Evolutionary conservation across 2,113 vertebrate species (phyloP).

Genomic region (Phalacrocorax carbo): DNA sequence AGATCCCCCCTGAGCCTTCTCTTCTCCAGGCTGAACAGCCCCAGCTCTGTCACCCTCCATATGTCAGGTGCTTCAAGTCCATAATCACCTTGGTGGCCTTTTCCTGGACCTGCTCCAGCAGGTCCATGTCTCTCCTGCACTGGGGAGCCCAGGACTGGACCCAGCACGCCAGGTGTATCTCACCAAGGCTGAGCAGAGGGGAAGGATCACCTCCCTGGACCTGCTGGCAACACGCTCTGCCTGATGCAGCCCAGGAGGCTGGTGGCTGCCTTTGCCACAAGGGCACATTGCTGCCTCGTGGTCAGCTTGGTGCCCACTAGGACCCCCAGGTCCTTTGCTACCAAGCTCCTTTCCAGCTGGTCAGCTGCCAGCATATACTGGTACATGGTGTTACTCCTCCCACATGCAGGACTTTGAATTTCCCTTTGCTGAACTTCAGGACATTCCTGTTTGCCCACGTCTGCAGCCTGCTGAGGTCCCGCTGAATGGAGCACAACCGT

Average conservation of each 20-base stretch:
- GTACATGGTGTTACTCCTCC: not conserved
- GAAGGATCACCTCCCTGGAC: not conserved
- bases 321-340: not conserved
- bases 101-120: too few species aligned
- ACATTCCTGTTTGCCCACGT: not conserved
- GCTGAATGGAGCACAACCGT: not conserved
- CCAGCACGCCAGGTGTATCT: not conserved
- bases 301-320: not conserved
- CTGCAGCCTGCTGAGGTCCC: not conserved
- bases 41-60: too few species aligned
- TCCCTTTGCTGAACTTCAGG: not conserved
- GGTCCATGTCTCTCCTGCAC: not conserved
- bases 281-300: not conserved
- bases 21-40: not conserved
- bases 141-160: not conserved
- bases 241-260: not conserved
- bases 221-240: rapidly evolving
- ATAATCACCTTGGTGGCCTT: too few species aligned
- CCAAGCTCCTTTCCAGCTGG: not conserved
- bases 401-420: not conserved
- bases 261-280: not conserved
- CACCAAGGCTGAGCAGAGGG: not conserved
- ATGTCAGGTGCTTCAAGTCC: too few species aligned
- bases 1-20: not conserved
- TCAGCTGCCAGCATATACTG: not conserved